A percentile compares a stretch with the other conserved stretches of the same genome.
phyloP scores from a whole-genome alignment of 2,113 vertebrate genomes.

The Prietella phreatophila region DNA sequence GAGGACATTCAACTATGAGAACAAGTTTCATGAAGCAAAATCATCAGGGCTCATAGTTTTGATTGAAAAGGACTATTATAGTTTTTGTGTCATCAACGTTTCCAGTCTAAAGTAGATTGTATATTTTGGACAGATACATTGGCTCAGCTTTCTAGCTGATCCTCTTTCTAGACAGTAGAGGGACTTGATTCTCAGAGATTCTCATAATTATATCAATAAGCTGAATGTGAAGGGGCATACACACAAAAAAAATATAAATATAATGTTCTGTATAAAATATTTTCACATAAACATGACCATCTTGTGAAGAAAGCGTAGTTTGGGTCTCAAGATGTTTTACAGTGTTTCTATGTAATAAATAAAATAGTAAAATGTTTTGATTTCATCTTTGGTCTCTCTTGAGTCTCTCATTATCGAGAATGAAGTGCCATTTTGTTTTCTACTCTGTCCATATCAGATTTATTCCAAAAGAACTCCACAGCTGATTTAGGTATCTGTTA shows the following conservation, averaged over 20 bases:
- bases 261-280: no score
- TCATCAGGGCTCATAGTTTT: not conserved
- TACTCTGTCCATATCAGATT: not conserved
- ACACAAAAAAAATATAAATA: no score
- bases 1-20: not conserved
- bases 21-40: slow-evolving; percentile 8
- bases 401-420: not conserved
- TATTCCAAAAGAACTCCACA: not conserved
- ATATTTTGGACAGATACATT: no score
- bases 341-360: not conserved
- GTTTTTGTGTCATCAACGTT: not conserved
- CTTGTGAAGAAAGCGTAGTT: not conserved
- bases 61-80: not conserved
- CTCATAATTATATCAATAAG: not conserved
- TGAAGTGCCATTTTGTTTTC: not conserved
- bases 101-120: not conserved
- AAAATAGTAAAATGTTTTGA: not conserved
- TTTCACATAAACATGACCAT: no score
- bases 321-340: not conserved
- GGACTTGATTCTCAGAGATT: not conserved
- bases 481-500: not conserved
- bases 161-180: not conserved
- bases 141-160: not conserved
- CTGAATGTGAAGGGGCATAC: not conserved
- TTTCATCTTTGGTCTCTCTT: not conserved